Evolutionary conservation across 2,888 invertebrate species (phyloP).

Genomic region (Mylabris sibirica): DNA sequence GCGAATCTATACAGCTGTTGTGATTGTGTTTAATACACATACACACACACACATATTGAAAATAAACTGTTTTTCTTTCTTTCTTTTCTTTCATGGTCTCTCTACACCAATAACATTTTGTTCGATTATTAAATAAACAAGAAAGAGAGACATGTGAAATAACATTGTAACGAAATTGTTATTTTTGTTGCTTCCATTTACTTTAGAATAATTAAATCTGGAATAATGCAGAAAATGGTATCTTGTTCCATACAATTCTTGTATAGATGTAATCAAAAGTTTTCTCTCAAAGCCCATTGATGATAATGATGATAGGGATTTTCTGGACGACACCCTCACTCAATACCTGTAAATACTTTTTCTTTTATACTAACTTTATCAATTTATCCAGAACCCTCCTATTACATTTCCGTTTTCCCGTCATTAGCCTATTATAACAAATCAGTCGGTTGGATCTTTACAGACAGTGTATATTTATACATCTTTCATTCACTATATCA

Average conservation of each 20-base stretch:
- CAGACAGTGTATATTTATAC: background rate
- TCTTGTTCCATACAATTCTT: constrained; percentile 3
- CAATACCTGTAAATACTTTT: constrained; percentile 40
- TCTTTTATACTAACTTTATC: constrained; percentile 38
- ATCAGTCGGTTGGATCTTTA: constrained; percentile 15
- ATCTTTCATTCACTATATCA: constrained; percentile 13
- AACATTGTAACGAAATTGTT: constrained; percentile 21
- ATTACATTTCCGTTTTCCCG: constrained; percentile 40
- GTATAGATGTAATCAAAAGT: constrained; percentile 29
- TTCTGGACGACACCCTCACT: constrained; percentile 27
- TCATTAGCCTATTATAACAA: constrained; percentile 40
- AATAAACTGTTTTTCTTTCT: constrained; percentile 32
- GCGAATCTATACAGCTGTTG: constrained; percentile 25
- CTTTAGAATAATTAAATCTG: constrained; percentile 29
- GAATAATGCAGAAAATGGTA: constrained; percentile 18
- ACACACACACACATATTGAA: constrained; percentile 26
- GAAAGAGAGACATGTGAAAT: constrained; percentile 26
- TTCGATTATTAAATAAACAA: constrained; percentile 31
- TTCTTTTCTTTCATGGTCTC: no score
- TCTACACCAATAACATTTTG: constrained; percentile 17
- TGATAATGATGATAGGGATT: constrained; percentile 26
- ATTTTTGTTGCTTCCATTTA: constrained; percentile 16
- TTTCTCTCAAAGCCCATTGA: constrained; percentile 22
- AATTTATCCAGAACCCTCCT: constrained; percentile 37
- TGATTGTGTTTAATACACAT: constrained; percentile 27